Percentiles rank a stretch among this genome's conserved stretches.
These are phyloP conservation scores for Eleginops maclovinus DNA, from an alignment of 2,113 vertebrate genomes.

Conservation along the genomic window DNA sequence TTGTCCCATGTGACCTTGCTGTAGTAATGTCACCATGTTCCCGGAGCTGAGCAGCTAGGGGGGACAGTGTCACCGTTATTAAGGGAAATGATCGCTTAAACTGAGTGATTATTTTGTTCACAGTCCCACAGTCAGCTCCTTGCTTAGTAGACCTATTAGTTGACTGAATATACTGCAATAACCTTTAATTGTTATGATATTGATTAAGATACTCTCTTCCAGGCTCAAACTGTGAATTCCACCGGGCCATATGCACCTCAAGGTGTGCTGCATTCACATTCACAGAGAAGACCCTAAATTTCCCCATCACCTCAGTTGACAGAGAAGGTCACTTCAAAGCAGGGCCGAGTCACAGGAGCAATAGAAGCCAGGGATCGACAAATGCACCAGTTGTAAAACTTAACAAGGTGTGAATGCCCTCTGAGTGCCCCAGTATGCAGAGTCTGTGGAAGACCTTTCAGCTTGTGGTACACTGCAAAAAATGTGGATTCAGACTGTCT, in stretches of 20 bases:
- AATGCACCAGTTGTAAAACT: conserved; percentile 86
- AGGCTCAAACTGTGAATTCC: neutral
- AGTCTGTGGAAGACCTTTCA: conserved; percentile 59
- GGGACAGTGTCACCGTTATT: neutral
- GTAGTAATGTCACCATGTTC: neutral
- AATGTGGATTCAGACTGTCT: conserved; percentile 35
- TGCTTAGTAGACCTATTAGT: neutral
- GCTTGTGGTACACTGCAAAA: conserved; percentile 60
- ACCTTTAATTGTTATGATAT: neutral
- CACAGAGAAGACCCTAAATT: conserved; percentile 59
- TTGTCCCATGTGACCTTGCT: neutral
- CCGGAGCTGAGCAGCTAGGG: neutral
- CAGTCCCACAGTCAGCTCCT: neutral
- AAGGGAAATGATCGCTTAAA: neutral
- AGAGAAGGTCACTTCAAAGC: conserved; percentile 80
- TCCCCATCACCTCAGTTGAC: conserved; percentile 58
- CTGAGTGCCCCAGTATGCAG: conserved; percentile 74
- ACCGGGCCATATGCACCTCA: conserved; percentile 32
- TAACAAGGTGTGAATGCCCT: conserved; percentile 87
- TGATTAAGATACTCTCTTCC: neutral
- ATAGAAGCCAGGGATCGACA: conserved; percentile 79
- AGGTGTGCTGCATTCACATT: conserved; percentile 55
- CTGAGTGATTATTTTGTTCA: neutral
- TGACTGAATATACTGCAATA: conserved; percentile 4
- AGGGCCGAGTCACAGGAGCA: conserved; percentile 68